Percentiles rank a stretch among this genome's conserved stretches.
These are phyloP conservation scores for Camarhynchus parvulus DNA, from an alignment of 2,113 vertebrate genomes.

Conservation along the genomic window DNA sequence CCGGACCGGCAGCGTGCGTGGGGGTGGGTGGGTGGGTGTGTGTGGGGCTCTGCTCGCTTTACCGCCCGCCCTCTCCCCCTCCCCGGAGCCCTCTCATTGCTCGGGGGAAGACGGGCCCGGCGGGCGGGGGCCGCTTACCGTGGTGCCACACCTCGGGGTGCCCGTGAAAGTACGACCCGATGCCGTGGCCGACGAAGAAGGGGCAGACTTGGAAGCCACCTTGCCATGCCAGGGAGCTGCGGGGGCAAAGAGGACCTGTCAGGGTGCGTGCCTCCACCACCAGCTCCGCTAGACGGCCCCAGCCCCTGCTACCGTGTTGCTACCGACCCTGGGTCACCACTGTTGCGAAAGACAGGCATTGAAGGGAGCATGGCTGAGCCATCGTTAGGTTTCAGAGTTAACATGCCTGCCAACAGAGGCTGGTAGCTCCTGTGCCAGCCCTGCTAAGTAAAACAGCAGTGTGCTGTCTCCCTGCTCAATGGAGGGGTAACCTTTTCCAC, in stretches of 20 bases:
- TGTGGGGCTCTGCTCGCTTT: background rate
- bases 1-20: background rate
- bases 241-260: conserved; percentile 4
- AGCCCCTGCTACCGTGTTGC: rapidly evolving
- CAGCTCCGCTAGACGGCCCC: background rate
- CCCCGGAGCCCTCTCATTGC: background rate
- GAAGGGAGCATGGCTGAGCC: background rate
- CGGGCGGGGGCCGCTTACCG: conserved; percentile 73
- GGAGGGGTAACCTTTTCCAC: background rate
- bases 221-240: conserved; percentile 81
- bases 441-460: background rate
- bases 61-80: background rate
- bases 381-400: background rate
- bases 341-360: rapidly evolving
- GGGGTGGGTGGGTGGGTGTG: background rate
- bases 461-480: background rate
- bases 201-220: conserved; percentile 88
- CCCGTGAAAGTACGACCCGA: conserved; percentile 93
- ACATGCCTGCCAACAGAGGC: background rate
- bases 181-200: conserved; percentile 92
- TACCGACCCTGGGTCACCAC: background rate
- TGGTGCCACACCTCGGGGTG: conserved; percentile 98
- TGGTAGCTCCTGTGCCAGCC: background rate
- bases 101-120: too few species aligned
- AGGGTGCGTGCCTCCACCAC: background rate